phyloP scores from a whole-genome alignment of 2,888 invertebrate species.

The Eupithecia subfuscata region DNA sequence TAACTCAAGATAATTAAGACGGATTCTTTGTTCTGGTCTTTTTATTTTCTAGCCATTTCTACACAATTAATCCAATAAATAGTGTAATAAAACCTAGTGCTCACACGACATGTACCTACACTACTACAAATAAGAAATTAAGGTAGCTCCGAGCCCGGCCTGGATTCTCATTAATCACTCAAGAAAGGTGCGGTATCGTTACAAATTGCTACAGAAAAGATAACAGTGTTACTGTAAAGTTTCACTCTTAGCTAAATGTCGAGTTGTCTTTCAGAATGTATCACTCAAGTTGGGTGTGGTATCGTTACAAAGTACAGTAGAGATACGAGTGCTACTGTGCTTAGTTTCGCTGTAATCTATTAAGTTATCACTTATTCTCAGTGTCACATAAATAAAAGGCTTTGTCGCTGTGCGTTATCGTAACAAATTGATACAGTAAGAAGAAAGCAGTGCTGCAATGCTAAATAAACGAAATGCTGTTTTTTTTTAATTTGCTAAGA shows the following conservation, averaged over 20 bases:
- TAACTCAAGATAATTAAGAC: neutral
- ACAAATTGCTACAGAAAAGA: conserved; percentile 15
- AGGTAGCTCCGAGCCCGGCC: neutral
- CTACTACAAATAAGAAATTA: conserved; percentile 8
- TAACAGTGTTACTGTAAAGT: conserved; percentile 9
- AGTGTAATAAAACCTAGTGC: neutral
- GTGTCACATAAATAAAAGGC: neutral
- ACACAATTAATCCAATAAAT: neutral
- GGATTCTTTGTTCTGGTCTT: neutral
- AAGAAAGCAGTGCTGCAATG: neutral
- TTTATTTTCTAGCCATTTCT: neutral
- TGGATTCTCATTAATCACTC: conserved; percentile 16
- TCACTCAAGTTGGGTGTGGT: neutral
- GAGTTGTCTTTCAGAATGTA: neutral
- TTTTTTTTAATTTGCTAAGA: too few species aligned
- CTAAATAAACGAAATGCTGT: neutral
- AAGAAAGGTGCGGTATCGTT: conserved; percentile 18
- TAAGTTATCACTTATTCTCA: too few species aligned
- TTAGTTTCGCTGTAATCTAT: neutral
- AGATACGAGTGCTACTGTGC: neutral
- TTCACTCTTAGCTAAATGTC: conserved; percentile 1
- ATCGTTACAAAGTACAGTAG: neutral
- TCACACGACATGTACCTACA: neutral
- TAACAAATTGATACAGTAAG: conserved; percentile 2
- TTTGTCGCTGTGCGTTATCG: conserved; percentile 1